phyloP scores from a whole-genome alignment of 2,113 vertebrate species.

The Butorides virescens region DNA sequence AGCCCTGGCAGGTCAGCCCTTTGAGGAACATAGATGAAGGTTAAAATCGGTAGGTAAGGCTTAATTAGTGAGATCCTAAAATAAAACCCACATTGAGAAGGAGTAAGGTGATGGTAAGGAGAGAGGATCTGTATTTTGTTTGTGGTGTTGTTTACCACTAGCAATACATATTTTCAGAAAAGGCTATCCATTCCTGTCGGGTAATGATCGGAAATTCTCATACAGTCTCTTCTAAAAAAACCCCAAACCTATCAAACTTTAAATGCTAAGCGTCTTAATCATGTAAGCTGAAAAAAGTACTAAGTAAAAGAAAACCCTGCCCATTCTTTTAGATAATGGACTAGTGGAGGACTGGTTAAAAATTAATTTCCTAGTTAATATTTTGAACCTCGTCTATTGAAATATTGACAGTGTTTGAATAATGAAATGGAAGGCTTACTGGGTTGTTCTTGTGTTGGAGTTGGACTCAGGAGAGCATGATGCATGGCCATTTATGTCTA shows the following conservation, averaged over 20 bases:
- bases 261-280: not conserved
- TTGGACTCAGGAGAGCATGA: not conserved
- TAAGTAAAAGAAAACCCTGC: not conserved
- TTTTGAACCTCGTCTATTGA: not conserved
- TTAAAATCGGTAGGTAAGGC: not conserved
- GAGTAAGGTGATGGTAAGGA: not conserved
- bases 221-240: not conserved
- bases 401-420: not conserved
- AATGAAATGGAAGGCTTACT: not conserved
- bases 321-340: not conserved
- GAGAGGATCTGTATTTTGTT: not conserved
- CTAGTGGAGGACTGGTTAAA: not conserved
- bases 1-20: not conserved
- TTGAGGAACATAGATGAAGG: not conserved
- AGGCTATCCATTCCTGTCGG: not conserved
- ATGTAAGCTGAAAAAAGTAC: not conserved
- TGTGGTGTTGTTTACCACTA: not conserved
- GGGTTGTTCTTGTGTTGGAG: not conserved
- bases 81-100: not conserved
- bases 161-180: not conserved
- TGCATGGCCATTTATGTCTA: not conserved
- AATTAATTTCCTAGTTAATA: not conserved
- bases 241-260: not conserved
- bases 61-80: conserved; percentile 14
- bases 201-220: not conserved